Conservation (phyloP, 2,888 invertebrate genomes). For the Geotrupes spiniger region DNA sequence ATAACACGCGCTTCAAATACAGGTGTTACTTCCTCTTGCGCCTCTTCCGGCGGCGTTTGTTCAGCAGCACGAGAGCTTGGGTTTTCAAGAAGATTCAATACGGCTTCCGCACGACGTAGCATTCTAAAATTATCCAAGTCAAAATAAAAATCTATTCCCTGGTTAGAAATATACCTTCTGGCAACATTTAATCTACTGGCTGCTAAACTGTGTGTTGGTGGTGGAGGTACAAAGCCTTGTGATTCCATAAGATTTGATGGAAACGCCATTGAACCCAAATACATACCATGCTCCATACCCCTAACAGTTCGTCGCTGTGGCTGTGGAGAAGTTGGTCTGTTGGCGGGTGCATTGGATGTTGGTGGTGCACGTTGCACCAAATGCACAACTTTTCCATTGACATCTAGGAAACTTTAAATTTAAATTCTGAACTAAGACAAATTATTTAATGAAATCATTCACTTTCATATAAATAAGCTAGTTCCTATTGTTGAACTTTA, state of each 20-base stretch:
- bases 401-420: constrained; percentile 57
- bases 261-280: constrained; percentile 59
- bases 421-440: too few species aligned
- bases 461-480: neutral
- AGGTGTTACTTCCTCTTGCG: constrained; percentile 48
- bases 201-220: constrained; percentile 53
- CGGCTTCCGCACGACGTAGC: constrained; percentile 51
- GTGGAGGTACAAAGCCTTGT: constrained; percentile 51
- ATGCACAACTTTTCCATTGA: constrained; percentile 89
- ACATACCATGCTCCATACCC: constrained; percentile 53
- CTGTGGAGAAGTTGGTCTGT: constrained; percentile 36
- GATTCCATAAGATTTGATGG: constrained; percentile 52
- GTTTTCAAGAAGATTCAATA: constrained; percentile 51
- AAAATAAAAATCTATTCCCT: constrained; percentile 5
- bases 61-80: constrained; percentile 39
- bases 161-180: constrained; percentile 38
- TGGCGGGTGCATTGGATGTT: constrained; percentile 33
- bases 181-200: constrained; percentile 55
- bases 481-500: neutral
- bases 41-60: constrained; percentile 39
- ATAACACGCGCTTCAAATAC: constrained; percentile 49
- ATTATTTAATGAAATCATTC: constrained; percentile 2
- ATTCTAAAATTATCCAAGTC: constrained; percentile 38
- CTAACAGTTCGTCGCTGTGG: constrained; percentile 35
- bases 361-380: constrained; percentile 88